These are phyloP conservation scores for Eupsilia transversa DNA, from an alignment of 2,888 invertebrate species.

Conservation along the genomic window DNA sequence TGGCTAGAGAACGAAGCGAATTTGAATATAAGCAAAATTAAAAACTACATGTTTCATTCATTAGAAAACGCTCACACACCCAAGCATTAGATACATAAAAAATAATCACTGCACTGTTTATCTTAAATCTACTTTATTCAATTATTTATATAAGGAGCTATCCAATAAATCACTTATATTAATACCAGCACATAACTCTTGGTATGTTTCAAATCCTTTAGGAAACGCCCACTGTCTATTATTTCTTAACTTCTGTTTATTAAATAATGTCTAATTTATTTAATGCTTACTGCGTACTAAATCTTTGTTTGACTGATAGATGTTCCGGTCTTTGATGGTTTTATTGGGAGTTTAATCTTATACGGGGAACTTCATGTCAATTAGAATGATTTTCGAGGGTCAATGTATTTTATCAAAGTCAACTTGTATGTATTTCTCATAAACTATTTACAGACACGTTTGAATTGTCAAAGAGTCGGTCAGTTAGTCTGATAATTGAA, in stretches of 20 bases:
- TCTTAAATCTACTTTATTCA: not conserved
- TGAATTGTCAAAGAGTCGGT: not conserved
- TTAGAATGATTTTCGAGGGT: conserved; percentile 3
- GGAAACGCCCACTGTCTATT: conserved; percentile 41
- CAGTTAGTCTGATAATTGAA: not conserved
- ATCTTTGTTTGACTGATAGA: conserved; percentile 37
- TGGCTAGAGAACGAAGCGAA: not conserved
- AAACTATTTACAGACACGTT: not conserved
- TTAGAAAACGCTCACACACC: no score
- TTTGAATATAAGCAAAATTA: not conserved
- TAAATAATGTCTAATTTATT: conserved; percentile 23
- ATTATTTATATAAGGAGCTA: conserved; percentile 20
- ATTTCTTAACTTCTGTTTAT: conserved; percentile 11
- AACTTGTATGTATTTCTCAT: not conserved
- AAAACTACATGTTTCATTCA: not conserved
- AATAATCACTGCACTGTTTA: not conserved
- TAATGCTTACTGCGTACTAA: conserved; percentile 21
- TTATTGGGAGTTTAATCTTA: not conserved
- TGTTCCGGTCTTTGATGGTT: conserved; percentile 12
- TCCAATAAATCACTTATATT: conserved; percentile 46
- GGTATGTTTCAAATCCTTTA: conserved; percentile 22
- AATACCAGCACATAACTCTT: conserved; percentile 22
- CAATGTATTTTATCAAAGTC: not conserved
- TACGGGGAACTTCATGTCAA: not conserved
- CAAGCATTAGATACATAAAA: not conserved